Percentiles rank a stretch among this genome's conserved stretches.
phyloP scores from a whole-genome alignment of 2,113 vertebrate genomes.

The Herpetotheres cachinnans region DNA sequence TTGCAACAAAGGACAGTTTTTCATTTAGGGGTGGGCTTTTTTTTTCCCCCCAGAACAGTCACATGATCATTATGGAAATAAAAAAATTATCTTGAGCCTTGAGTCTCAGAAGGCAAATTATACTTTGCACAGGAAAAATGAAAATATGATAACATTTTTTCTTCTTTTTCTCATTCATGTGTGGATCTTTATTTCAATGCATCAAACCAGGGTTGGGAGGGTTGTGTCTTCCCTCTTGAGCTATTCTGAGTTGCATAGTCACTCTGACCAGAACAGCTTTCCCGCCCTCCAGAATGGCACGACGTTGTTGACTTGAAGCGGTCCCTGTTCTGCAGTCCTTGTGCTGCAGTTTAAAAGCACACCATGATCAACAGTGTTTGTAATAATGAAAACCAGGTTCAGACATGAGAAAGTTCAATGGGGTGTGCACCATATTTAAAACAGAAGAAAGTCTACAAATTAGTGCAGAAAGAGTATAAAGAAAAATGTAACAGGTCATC shows the following conservation, averaged over 20 bases:
- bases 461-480: not conserved
- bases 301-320: not conserved
- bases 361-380: not conserved
- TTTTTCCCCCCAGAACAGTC: not conserved
- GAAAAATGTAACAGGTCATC: not conserved
- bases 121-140: not conserved
- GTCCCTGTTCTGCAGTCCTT: not conserved
- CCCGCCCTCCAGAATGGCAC: not conserved
- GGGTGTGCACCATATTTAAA: not conserved
- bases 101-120: not conserved
- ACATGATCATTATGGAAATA: not conserved
- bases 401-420: not conserved
- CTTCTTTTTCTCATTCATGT: not conserved
- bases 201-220: not conserved
- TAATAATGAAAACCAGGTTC: not conserved
- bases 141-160: not conserved
- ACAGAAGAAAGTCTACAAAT: not conserved
- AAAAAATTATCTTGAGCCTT: not conserved
- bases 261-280: not conserved
- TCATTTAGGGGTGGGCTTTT: not conserved
- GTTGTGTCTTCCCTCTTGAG: not conserved
- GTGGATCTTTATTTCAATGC: not conserved
- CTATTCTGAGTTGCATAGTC: not conserved
- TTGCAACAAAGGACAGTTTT: not conserved
- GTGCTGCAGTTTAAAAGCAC: not conserved